phyloP scores from a whole-genome alignment of 2,888 invertebrate genomes.

The Chalcosyrphus nemorum region DNA sequence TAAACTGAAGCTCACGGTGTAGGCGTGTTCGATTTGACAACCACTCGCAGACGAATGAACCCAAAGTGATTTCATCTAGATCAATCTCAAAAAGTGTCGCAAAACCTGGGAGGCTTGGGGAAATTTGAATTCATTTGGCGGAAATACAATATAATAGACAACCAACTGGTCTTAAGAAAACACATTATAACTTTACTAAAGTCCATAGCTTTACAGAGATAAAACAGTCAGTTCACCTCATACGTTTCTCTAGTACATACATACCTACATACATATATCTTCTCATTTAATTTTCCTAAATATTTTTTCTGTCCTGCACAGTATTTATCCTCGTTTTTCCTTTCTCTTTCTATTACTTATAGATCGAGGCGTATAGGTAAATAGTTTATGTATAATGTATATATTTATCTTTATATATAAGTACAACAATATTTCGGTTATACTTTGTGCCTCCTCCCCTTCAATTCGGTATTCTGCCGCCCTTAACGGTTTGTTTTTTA shows the following conservation, averaged over 20 bases:
- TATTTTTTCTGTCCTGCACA: slow-evolving; percentile 54
- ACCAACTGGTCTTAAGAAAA: not conserved
- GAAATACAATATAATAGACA: no score
- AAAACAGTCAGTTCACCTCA: slow-evolving; percentile 41
- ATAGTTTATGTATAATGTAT: slow-evolving; percentile 55
- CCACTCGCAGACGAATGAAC: no score
- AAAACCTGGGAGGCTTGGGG: no score
- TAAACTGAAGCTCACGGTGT: no score
- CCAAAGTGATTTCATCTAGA: no score
- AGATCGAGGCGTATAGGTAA: slow-evolving; percentile 64
- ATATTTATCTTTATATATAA: slow-evolving; percentile 58
- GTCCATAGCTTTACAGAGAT: not conserved
- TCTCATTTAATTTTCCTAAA: slow-evolving; percentile 51
- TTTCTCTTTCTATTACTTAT: slow-evolving; percentile 46
- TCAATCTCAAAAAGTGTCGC: no score
- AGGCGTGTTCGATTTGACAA: no score
- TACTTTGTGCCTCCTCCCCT: slow-evolving; percentile 57
- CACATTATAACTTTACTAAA: not conserved
- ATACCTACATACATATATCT: not conserved
- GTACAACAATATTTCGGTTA: slow-evolving; percentile 64
- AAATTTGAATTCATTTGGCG: no score
- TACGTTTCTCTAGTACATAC: slow-evolving; percentile 10
- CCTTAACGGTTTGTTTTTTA: slow-evolving; percentile 13
- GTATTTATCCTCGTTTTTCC: slow-evolving; percentile 22
- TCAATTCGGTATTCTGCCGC: slow-evolving; percentile 15